These are phyloP conservation scores for Hartigia nigra DNA, from an alignment of 2,888 invertebrate genomes.

Conservation along the genomic window DNA sequence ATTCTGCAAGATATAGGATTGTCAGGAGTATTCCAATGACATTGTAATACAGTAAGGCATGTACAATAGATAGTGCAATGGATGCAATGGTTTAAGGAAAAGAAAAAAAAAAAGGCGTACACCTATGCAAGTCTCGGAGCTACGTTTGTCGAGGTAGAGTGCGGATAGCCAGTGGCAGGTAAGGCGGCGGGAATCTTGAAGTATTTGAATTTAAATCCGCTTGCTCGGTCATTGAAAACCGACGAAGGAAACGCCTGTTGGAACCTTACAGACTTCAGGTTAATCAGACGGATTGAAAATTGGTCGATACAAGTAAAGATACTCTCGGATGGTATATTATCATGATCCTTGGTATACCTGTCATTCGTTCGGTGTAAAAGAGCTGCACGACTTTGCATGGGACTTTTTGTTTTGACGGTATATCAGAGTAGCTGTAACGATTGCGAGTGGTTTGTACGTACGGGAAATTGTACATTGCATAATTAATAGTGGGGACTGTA, in stretches of 20 bases:
- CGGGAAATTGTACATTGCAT: not conserved
- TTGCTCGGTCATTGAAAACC: not conserved
- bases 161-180: not conserved
- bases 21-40: not conserved
- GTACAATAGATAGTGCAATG: not conserved
- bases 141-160: not conserved
- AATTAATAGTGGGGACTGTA: not conserved
- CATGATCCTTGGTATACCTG: not conserved
- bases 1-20: not conserved
- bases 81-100: not conserved
- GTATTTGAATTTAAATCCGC: not conserved
- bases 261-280: not conserved
- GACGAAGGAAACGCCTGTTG: not conserved
- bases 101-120: too few relatives aligned
- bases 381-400: not conserved
- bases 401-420: not conserved
- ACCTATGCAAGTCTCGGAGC: not conserved
- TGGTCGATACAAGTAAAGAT: not conserved
- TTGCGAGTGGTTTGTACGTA: not conserved
- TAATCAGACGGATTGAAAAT: not conserved
- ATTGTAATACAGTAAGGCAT: not conserved
- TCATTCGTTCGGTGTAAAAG: not conserved
- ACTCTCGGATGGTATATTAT: not conserved
- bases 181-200: not conserved
- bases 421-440: not conserved